A percentile compares a stretch with the other conserved stretches of the same genome.
Conservation (phyloP, 2,888 invertebrate genomes). For the Athripsodes cinereus region DNA sequence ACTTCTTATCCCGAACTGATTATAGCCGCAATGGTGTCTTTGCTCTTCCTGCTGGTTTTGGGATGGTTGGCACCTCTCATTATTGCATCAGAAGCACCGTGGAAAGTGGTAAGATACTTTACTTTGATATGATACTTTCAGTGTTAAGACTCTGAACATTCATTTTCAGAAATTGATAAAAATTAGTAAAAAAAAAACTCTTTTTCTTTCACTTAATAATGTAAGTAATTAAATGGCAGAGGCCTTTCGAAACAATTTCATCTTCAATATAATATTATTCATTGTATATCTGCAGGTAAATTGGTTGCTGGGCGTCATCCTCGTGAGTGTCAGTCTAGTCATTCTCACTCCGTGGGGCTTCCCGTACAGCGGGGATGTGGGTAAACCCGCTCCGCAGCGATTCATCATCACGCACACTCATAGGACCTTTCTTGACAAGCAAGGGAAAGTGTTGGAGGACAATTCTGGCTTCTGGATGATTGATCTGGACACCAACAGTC, state of each 20-base stretch:
- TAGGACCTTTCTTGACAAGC: conserved; percentile 48
- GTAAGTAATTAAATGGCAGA: too few species aligned
- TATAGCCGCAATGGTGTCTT: conserved; percentile 35
- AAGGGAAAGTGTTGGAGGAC: conserved; percentile 36
- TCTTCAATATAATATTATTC: background rate
- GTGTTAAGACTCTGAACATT: too few species aligned
- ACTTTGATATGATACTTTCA: too few species aligned
- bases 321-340: conserved; percentile 50
- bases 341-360: conserved; percentile 64
- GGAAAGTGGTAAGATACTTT: conserved; percentile 28
- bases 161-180: too few species aligned
- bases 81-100: conserved; percentile 31
- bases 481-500: conserved; percentile 70
- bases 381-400: conserved; percentile 63
- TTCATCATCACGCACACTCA: conserved; percentile 62
- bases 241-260: too few species aligned
- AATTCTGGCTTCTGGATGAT: conserved; percentile 65
- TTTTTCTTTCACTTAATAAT: too few species aligned
- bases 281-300: conserved; percentile 26
- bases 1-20: conserved; percentile 60
- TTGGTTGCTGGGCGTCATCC: conserved; percentile 43
- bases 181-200: too few species aligned
- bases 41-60: conserved; percentile 40
- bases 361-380: conserved; percentile 62
- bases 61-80: conserved; percentile 39